Evolutionary conservation across 2,888 invertebrate species (phyloP), one percentile per base, ranked within the genome.

Genomic region (Erebia ligea): DNA sequence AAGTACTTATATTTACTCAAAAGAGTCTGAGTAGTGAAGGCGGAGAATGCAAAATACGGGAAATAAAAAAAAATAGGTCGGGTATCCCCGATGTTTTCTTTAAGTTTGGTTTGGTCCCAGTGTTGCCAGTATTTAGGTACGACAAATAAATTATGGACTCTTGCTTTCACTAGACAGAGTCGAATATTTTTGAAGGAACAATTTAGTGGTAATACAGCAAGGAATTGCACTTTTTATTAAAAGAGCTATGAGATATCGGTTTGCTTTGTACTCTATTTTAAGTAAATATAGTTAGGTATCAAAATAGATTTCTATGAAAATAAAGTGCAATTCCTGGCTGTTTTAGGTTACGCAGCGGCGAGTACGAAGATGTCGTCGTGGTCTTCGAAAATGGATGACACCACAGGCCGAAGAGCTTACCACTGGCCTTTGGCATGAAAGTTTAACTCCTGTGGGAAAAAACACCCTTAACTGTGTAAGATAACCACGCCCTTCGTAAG

Each of bases 301-400:
- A 1, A 56, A 42, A 21, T 57, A 52, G 21, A 40, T 67, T 25
- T 19, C 13, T 52, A 42, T 40, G 48, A 21, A 25, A 25, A 42
- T 76, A 74, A 82, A 86, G 87, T 88, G 88, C 88, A 87, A 87
- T 88, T 89, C 88, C 88, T 88, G 80, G 79, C 86, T 90, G 86
- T 85, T 61, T 78, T 86, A 89, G 88, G 78, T 65, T 50, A 75
- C 76, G 77, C 76, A 76, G 69, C 71, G 74, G 75, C 81, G 80
- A 19, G 80, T 80, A 59, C 82, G 82, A 48, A 72, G 73, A 34
- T 6, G 34, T 34, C 76, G 73, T 17, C 76, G 74, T 45, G 78
- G 70, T 10, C 80, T 86, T 64, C 86, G 80, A 34, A 80, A 76
- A 74, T 91, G 91, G 91, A 92, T 91, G 91, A 82, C 88, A 45